These are phyloP conservation scores for Brienomyrus brachyistius DNA, from an alignment of 2,113 vertebrate species.

Conservation along the genomic window DNA sequence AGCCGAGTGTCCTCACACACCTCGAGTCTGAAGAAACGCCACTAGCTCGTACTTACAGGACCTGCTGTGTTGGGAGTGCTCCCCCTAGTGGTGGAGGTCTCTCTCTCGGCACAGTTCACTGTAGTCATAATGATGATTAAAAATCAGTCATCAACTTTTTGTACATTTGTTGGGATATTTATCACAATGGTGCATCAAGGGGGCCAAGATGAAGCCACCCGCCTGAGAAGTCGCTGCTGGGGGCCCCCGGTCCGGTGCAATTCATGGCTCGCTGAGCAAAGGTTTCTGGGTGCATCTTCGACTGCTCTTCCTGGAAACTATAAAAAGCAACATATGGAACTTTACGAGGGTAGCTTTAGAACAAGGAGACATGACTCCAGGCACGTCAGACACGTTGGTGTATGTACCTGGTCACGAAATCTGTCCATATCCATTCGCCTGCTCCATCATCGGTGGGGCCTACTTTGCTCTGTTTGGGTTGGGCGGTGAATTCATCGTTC, in stretches of 20 bases:
- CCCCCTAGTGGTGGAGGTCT: neutral
- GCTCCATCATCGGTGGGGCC: neutral
- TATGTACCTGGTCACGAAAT: neutral
- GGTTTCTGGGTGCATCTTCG: neutral
- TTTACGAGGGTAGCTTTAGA: neutral
- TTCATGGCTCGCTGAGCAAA: neutral
- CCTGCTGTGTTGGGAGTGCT: neutral
- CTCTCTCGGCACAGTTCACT: neutral
- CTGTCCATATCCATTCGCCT: neutral
- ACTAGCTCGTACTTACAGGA: neutral
- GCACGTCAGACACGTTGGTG: neutral
- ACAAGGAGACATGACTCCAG: neutral
- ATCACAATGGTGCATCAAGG: neutral
- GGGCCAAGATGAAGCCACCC: neutral
- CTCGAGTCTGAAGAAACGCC: neutral
- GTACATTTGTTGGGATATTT: neutral
- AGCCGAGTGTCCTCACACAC: conserved; percentile 25
- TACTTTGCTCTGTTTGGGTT: neutral
- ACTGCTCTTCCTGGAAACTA: neutral
- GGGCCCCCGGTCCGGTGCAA: no score
- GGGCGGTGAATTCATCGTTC: neutral
- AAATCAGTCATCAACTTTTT: neutral
- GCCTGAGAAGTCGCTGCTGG: neutral
- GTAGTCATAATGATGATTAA: neutral
- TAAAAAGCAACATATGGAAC: neutral